Evolutionary conservation across 2,113 vertebrate species (phyloP), one percentile per base, ranked within the genome.

Genomic region (Cephalopholis sonnerati): DNA sequence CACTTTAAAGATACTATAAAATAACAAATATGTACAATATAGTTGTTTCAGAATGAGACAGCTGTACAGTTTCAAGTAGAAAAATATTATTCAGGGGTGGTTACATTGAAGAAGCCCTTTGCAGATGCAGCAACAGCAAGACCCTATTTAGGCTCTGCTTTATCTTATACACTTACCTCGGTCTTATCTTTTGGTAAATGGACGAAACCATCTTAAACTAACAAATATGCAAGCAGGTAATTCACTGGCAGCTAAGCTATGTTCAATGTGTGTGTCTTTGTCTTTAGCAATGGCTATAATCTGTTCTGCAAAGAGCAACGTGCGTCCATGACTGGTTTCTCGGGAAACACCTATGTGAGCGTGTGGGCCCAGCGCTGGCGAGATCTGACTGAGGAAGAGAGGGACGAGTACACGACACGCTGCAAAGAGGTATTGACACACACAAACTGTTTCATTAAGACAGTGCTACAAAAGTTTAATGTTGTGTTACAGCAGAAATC

Each of bases 231-330:
- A 29, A 24, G 36, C 39, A 32, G 6, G 20, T 29, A 24, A 32
- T n/a, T 58, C 2, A 39, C 16, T 24, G 20, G 16, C 10, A 22
- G 46, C 72, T 74, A 20, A 63, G 15, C 41, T 2, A 1, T 29
- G 7, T 36, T 72, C 24, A n/a, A n/a, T 81, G 27, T 77, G 53
- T 68, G 15, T 77, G 10, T 81, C 4, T 86, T 4, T 72, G 13
- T 80, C 22, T 73, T 41, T 36, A 93, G 91, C 4, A 86, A 32
- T 29, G 79, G 86, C 22, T 89, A 84, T 22, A 8, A 0, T 22
- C 41, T 94, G 0, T 94, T 91, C 67, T 78, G 79, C 73, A 81
- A 83, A 74, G 91, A 91, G 20, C 68, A 81, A 22, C 0, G 3
- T 11, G 0, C 0, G 0, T 18, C 16, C 6, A 61, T 16, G 46